phyloP scores from a whole-genome alignment of 2,888 invertebrate species.

The Machimus atricapillus region DNA sequence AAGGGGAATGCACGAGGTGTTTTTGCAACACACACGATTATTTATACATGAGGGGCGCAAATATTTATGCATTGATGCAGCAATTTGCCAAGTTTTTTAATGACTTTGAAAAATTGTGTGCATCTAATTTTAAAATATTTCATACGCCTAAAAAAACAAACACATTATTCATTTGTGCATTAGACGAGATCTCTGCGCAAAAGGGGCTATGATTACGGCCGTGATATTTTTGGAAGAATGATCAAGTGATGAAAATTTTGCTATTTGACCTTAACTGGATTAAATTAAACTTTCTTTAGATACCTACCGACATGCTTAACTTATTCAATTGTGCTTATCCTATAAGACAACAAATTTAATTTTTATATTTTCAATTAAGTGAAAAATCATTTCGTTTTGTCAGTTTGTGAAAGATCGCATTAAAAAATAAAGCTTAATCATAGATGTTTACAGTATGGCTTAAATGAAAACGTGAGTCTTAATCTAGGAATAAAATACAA shows the following conservation, averaged over 20 bases:
- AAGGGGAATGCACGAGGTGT: neutral
- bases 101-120: constrained; percentile 38
- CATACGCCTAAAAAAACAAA: constrained; percentile 10
- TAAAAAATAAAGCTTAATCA: no score
- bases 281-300: neutral
- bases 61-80: constrained; percentile 30
- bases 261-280: neutral
- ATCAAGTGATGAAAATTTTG: neutral
- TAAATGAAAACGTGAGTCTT: no score
- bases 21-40: neutral
- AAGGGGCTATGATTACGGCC: neutral
- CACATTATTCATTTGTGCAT: constrained; percentile 1
- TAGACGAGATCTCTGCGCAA: neutral
- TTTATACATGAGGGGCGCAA: constrained; percentile 14
- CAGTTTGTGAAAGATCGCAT: no score
- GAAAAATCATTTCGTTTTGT: no score
- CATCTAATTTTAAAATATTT: constrained; percentile 32
- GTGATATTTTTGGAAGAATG: neutral
- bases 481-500: no score
- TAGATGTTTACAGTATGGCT: no score
- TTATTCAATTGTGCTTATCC: neutral
- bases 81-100: constrained; percentile 38
- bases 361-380: no score
- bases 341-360: no score
- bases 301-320: neutral